These are phyloP conservation scores for Bombus pyrosoma DNA, from an alignment of 1,140 invertebrate genomes.

Conservation along the genomic window DNA sequence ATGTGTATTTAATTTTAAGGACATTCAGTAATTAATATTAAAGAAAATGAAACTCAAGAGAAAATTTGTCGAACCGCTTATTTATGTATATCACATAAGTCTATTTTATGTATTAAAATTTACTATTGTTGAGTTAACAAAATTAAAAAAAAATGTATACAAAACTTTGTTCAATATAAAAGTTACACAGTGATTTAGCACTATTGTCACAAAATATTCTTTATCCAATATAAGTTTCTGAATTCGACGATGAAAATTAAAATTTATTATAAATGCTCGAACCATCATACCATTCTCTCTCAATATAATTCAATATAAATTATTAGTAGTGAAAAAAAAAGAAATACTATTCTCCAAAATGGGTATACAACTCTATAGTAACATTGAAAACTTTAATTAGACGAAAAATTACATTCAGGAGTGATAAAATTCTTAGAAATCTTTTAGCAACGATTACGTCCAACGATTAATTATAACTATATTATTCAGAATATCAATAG, in stretches of 20 bases:
- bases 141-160: not conserved
- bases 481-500: constrained; percentile 32
- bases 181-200: not conserved
- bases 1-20: not conserved
- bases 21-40: not conserved
- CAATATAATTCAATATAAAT: not conserved
- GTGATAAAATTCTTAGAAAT: constrained; percentile 36
- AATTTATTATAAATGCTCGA: not conserved
- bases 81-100: not conserved
- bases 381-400: constrained; percentile 50
- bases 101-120: not conserved
- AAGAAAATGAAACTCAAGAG: not conserved
- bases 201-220: not conserved
- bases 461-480: constrained; percentile 46
- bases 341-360: constrained; percentile 1
- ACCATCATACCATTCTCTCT: not conserved
- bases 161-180: not conserved
- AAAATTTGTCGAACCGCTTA: not conserved
- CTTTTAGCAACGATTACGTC: constrained; percentile 39
- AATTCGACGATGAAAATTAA: not conserved
- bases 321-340: not conserved
- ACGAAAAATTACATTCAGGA: constrained; percentile 46
- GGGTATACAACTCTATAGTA: constrained; percentile 6
- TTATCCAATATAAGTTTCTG: not conserved
- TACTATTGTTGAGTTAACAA: not conserved